Base-by-base conservation (phyloP, 2,113 vertebrate species). In the Balaenoptera acutorostrata region DNA sequence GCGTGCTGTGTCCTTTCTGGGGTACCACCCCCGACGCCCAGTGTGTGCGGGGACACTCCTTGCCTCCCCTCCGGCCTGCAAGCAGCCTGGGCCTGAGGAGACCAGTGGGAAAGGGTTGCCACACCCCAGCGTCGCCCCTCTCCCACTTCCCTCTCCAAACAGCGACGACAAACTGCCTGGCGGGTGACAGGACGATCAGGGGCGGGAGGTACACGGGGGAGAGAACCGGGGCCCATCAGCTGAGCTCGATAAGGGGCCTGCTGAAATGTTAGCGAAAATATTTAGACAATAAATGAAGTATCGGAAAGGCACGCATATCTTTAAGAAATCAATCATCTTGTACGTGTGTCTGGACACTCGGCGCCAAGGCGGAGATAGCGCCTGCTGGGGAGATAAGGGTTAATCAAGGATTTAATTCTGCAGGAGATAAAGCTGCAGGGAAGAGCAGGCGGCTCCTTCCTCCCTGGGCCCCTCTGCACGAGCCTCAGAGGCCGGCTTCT, bases 241-340 rank as follows among this genome's bases (percentile, higher is more conserved):
- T 6, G 36, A 88, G 97, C 98, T 98, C 78, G 98, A 99, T 99
- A 99, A 99, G 98, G 98, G 97, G 97, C 97, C 98, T 91, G 96
- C 98, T 98, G 98, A 98, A 99, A 99, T 86, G 97, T 98, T 98
- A 99, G 98, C 96, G 98, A 99, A 99, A 99, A 99, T 99, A 99
- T 99, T 99, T 99, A 99, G 99, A 99, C 99, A 99, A 99, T 99
- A 99, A 99, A 99, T 98, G 99, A 99, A 99, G 99, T 99, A 99
- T 99, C 99, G 98, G 99, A 99, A 99, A 99, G 99, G 99, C 98
- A 94, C 97, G 98, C 98, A 95, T 99, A 99, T 99, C 99, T 99
- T 98, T 94, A 98, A 99, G 99, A 98, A 99, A 99, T 99, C 99
- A 99, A 99, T 99, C 99, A 99, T 99, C 99, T 98, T 98, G 99